Conservation (phyloP, 1,140 invertebrate genomes). For the Cotesia glomerata region DNA sequence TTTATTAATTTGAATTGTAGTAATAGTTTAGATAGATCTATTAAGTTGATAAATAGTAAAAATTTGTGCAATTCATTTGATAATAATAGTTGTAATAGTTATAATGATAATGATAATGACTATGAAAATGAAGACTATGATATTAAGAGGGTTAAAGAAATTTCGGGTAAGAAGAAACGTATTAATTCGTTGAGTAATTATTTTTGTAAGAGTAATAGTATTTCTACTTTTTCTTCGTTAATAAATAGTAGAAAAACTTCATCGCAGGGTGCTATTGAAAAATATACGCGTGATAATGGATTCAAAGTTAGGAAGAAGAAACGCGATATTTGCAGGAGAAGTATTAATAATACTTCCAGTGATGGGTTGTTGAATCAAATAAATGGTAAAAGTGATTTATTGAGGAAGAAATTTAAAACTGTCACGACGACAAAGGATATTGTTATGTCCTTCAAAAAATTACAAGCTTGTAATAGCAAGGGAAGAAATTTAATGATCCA, state of each 20-base stretch:
- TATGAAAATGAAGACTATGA: too few relatives aligned
- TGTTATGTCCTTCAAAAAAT: background rate
- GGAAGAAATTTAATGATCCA: background rate
- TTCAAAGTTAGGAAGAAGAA: background rate
- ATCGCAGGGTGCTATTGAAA: conserved; percentile 39
- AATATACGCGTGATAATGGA: conserved; percentile 19
- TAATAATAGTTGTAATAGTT: background rate
- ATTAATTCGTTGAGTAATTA: conserved; percentile 41
- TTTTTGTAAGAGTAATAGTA: conserved; percentile 9
- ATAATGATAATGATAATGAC: too few relatives aligned
- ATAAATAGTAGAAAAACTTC: conserved; percentile 33
- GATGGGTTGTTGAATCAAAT: conserved; percentile 37
- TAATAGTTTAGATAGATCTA: background rate
- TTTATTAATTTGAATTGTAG: background rate
- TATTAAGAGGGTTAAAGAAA: background rate
- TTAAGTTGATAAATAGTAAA: too few relatives aligned
- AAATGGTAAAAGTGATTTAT: conserved; percentile 45
- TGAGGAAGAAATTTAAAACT: conserved; percentile 40
- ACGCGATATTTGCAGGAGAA: background rate
- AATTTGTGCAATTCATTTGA: background rate
- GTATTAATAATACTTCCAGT: conserved; percentile 21
- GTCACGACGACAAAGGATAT: conserved; percentile 34
- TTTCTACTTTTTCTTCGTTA: background rate
- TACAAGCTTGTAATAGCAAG: background rate
- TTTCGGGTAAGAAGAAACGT: conserved; percentile 7